Evolutionary conservation across 2,113 vertebrate species (phyloP).

Genomic region (Chelonoidis abingdonii): DNA sequence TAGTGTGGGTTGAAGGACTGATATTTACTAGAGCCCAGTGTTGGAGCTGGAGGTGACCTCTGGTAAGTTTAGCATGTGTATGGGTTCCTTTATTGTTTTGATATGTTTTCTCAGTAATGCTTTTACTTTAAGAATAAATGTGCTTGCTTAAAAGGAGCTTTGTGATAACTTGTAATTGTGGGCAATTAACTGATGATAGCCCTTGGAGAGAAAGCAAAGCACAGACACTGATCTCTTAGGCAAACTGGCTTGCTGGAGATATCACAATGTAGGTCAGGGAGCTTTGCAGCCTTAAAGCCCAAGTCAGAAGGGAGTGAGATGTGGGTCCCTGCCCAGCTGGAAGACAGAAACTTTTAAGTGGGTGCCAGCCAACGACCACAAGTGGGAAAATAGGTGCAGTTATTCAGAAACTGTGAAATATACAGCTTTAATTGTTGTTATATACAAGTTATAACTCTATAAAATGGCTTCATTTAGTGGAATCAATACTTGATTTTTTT

Average conservation of each 20-base stretch:
- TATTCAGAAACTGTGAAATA: background rate
- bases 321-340: background rate
- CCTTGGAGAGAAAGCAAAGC: too few species aligned
- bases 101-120: too few species aligned
- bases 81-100: too few species aligned
- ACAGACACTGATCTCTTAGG: background rate
- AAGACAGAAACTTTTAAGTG: background rate
- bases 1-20: background rate
- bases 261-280: background rate
- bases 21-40: background rate
- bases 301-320: background rate
- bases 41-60: too few species aligned
- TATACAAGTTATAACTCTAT: constrained; percentile 16
- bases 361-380: background rate
- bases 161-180: too few species aligned
- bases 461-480: constrained; percentile 24
- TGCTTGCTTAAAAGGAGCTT: too few species aligned
- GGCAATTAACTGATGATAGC: too few species aligned
- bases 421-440: background rate
- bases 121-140: too few species aligned
- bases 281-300: background rate
- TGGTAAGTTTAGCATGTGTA: too few species aligned
- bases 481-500: constrained; percentile 9
- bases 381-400: background rate
- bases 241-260: background rate